Percentiles rank a stretch among this genome's conserved stretches.
Conservation (phyloP, 2,888 invertebrate species). For the Eupithecia pulchellata region DNA sequence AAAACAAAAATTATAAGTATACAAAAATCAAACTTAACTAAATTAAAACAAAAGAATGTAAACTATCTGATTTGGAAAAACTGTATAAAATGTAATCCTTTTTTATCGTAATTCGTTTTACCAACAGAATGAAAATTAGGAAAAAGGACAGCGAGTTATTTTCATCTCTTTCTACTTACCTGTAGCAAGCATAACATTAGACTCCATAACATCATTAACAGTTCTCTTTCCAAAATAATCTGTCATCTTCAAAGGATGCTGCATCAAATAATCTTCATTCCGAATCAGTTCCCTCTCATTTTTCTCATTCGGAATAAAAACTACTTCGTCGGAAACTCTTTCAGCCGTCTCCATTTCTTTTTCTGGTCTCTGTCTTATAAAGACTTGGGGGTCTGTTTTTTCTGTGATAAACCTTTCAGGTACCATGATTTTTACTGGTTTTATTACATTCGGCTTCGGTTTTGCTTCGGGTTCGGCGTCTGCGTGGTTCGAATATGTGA, state of each 20-base stretch:
- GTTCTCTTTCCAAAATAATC: constrained; percentile 8
- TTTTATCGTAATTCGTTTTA: no score
- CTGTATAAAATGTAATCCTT: no score
- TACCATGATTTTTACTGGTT: constrained; percentile 4
- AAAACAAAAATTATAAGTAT: no score
- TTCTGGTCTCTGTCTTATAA: neutral
- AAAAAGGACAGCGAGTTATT: no score
- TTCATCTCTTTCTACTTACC: neutral
- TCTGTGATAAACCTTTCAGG: constrained; percentile 15
- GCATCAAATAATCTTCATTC: constrained; percentile 38
- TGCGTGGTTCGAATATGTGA: constrained; percentile 58
- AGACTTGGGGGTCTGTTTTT: neutral
- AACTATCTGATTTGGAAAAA: no score
- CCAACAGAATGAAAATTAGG: no score
- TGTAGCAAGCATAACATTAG: constrained; percentile 7
- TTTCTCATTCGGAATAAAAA: constrained; percentile 66
- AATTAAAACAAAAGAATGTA: no score
- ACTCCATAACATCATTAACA: constrained; percentile 46
- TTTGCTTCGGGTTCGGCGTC: constrained; percentile 43
- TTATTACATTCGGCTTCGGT: neutral
- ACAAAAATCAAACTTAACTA: no score
- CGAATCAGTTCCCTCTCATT: constrained; percentile 33
- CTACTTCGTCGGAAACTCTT: constrained; percentile 47
- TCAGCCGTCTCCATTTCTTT: neutral
- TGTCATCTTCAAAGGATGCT: constrained; percentile 31